Conservation (phyloP, 2,888 invertebrate species). For the Synanthedon formicaeformis region DNA sequence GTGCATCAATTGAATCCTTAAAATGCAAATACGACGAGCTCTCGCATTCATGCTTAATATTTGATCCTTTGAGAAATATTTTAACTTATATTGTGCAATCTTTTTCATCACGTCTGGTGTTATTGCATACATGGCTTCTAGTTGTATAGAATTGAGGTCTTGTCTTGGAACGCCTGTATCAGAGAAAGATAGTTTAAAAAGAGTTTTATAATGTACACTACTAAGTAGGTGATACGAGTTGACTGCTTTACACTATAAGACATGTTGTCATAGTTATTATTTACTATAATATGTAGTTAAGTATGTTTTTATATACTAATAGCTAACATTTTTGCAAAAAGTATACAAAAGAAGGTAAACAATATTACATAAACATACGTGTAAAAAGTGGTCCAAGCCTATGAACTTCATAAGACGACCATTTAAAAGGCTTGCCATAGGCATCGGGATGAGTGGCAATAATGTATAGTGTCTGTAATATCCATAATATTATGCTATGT, state of each 20-base stretch:
- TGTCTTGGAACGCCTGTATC: constrained; percentile 36
- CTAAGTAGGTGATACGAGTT: no score
- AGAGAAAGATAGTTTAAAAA: no score
- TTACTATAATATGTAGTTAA: no score
- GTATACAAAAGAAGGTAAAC: no score
- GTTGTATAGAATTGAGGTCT: constrained; percentile 44
- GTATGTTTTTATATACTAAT: no score
- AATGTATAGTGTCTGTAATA: constrained; percentile 43
- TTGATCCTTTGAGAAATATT: constrained; percentile 50
- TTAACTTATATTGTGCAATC: constrained; percentile 41
- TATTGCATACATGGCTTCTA: constrained; percentile 51
- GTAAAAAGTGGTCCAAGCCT: constrained; percentile 36
- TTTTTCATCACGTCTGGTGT: constrained; percentile 33
- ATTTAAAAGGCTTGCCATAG: constrained; percentile 48
- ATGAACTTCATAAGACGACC: constrained; percentile 52
- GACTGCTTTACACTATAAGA: no score
- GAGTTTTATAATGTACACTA: no score
- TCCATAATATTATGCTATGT: no score
- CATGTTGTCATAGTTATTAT: no score
- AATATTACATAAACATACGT: constrained; percentile 25
- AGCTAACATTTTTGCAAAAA: no score
- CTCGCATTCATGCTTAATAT: constrained; percentile 43
- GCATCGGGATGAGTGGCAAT: constrained; percentile 44
- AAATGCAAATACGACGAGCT: constrained; percentile 43
- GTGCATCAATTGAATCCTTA: constrained; percentile 42